phyloP scores from a whole-genome alignment of 2,113 vertebrate genomes.

The Gallinago media region DNA sequence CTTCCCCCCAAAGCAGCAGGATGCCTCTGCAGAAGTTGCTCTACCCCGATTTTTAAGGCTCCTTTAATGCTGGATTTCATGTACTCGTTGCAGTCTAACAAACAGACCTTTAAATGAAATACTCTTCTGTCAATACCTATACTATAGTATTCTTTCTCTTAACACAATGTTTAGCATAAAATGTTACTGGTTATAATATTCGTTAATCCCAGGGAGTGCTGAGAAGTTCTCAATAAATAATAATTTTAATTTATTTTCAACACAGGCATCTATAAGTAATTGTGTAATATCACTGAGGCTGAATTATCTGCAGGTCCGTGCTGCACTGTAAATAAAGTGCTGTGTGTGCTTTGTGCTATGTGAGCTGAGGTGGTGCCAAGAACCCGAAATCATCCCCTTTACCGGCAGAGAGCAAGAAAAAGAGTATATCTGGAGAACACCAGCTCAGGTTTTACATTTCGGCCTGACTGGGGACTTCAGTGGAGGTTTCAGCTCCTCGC shows the following conservation, averaged over 20 bases:
- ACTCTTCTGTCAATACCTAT: constrained; percentile 4
- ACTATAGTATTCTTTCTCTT: background rate
- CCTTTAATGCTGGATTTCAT: background rate
- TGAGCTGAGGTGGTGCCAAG: background rate
- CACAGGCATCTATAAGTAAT: constrained; percentile 13
- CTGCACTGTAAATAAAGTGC: constrained; percentile 23
- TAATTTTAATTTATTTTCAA: constrained; percentile 43
- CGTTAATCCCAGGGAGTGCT: background rate
- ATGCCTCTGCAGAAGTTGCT: background rate
- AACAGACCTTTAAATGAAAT: constrained; percentile 7
- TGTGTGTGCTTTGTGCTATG: background rate
- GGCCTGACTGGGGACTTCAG: background rate
- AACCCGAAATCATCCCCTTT: background rate
- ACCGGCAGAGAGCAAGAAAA: background rate
- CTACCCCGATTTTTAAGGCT: background rate
- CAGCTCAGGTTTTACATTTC: background rate
- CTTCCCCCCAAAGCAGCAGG: background rate
- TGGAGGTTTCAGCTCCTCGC: background rate
- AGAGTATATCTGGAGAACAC: background rate
- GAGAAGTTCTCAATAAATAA: constrained; percentile 34
- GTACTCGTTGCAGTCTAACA: background rate
- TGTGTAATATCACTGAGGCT: background rate
- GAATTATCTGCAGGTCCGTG: background rate
- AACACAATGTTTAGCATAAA: background rate
- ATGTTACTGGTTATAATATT: background rate